These are phyloP conservation scores for Patiria pectinifera DNA, from an alignment of 53 echinoderm and acorn worm genomes.

Conservation along the genomic window DNA sequence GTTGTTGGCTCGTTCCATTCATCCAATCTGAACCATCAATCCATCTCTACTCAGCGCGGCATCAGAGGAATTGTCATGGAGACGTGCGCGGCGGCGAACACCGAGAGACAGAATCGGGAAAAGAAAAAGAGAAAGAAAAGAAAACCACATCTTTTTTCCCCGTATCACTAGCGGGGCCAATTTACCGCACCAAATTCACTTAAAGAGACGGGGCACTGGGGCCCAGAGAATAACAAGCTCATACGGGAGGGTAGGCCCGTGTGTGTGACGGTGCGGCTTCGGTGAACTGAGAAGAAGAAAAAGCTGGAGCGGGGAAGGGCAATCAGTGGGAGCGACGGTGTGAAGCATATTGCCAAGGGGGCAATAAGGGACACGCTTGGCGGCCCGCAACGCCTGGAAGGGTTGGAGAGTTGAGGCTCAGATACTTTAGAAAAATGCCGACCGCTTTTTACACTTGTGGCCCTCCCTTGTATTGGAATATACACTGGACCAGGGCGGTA, in stretches of 20 bases:
- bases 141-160: conserved; percentile 12
- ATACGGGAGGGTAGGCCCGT: conserved; percentile 12
- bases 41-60: conserved; percentile 10
- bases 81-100: conserved; percentile 24
- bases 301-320: conserved; percentile 26
- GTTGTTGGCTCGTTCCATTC: conserved; percentile 19
- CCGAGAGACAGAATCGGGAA: not conserved
- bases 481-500: conserved; percentile 3
- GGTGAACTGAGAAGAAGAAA: conserved; percentile 39
- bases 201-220: conserved; percentile 23
- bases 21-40: conserved; percentile 36
- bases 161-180: conserved; percentile 57
- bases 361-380: conserved; percentile 11
- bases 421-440: conserved; percentile 50
- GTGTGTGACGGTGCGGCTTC: conserved; percentile 17
- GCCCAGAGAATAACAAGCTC: conserved; percentile 43
- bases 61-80: conserved; percentile 57
- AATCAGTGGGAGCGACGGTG: conserved; percentile 40
- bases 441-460: conserved; percentile 29
- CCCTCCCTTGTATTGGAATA: not conserved
- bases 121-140: not conserved
- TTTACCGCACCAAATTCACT: conserved; percentile 65
- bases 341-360: conserved; percentile 43
- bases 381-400: conserved; percentile 5
- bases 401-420: not conserved